Percentiles rank a stretch among this genome's conserved stretches.
Evolutionary conservation across 2,797 vertebrate genomes (phyloP).

Genomic region (Danio aesculapii): DNA sequence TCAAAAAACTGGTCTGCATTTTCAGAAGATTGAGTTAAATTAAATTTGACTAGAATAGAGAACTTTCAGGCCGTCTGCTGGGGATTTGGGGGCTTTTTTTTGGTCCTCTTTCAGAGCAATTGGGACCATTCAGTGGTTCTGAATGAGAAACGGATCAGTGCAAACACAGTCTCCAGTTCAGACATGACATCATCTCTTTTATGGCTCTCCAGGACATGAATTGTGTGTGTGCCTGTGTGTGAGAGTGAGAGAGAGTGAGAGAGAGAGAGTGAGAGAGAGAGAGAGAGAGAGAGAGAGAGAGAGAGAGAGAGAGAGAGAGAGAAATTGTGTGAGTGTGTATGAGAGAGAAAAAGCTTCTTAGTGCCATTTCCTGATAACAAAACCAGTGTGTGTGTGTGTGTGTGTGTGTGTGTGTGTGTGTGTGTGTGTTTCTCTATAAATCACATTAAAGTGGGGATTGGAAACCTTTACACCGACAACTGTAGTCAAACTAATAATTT

Average conservation of each 20-base stretch:
- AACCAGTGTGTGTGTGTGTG: slow-evolving; percentile 19
- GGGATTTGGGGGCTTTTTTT: slow-evolving; percentile 44
- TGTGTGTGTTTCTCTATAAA: slow-evolving; percentile 31
- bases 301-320: too few relatives aligned
- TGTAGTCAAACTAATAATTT: slow-evolving; percentile 20
- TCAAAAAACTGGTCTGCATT: neutral
- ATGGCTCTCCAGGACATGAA: slow-evolving; percentile 67
- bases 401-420: slow-evolving; percentile 15
- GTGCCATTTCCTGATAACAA: slow-evolving; percentile 23
- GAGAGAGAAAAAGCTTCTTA: slow-evolving; percentile 14
- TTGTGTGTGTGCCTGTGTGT: slow-evolving; percentile 60
- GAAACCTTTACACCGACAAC: slow-evolving; percentile 27
- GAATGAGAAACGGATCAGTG: slow-evolving; percentile 73
- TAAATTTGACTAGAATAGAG: slow-evolving; percentile 39
- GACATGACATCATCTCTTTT: slow-evolving; percentile 80
- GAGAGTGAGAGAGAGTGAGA: neutral
- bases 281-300: neutral
- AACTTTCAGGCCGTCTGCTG: slow-evolving; percentile 38
- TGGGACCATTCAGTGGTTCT: slow-evolving; percentile 65
- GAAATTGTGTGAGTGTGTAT: neutral
- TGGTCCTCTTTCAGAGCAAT: slow-evolving; percentile 55
- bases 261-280: neutral
- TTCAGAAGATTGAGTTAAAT: slow-evolving; percentile 38
- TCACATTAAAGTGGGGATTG: slow-evolving; percentile 12
- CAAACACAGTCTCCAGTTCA: slow-evolving; percentile 71